Percentiles rank a stretch among this genome's conserved stretches.
Evolutionary conservation across 2,113 vertebrate genomes (phyloP).

Genomic region (Forbesichthys papilliferus): DNA sequence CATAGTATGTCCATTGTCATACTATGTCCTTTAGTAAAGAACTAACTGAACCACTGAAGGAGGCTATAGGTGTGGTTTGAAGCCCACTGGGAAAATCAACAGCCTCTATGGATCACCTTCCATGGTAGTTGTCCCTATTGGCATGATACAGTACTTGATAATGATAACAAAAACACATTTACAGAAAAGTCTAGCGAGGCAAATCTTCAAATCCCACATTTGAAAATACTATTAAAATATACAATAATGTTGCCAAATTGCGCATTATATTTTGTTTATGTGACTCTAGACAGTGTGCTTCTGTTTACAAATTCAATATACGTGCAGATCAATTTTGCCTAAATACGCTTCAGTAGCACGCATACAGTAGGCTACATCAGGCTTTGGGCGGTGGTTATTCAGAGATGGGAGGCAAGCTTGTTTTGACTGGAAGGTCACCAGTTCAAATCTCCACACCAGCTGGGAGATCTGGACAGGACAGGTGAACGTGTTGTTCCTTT

Average conservation of each 20-base stretch:
- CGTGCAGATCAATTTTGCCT: neutral
- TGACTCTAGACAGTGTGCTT: too few species aligned
- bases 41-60: slow-evolving; percentile 2
- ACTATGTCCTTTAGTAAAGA: too few species aligned
- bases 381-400: neutral
- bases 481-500: slow-evolving; percentile 11
- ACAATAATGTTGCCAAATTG: neutral
- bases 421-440: neutral
- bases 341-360: neutral
- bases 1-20: too few species aligned
- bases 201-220: neutral
- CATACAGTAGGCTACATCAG: neutral
- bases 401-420: slow-evolving; percentile 15
- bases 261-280: too few species aligned
- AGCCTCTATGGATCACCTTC: slow-evolving; percentile 38
- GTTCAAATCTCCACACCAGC: slow-evolving; percentile 10
- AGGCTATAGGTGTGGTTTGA: slow-evolving; percentile 45
- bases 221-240: neutral
- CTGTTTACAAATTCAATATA: too few species aligned
- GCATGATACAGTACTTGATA: slow-evolving; percentile 17
- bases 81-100: slow-evolving; percentile 38
- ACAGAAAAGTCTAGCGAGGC: neutral
- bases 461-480: slow-evolving; percentile 6
- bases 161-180: slow-evolving; percentile 54
- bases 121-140: slow-evolving; percentile 47